Percentiles rank a stretch among this genome's conserved stretches.
These are phyloP conservation scores for Pachyseris speciosa DNA, from an alignment of 64 coral and sea anemone genomes.

Conservation along the genomic window DNA sequence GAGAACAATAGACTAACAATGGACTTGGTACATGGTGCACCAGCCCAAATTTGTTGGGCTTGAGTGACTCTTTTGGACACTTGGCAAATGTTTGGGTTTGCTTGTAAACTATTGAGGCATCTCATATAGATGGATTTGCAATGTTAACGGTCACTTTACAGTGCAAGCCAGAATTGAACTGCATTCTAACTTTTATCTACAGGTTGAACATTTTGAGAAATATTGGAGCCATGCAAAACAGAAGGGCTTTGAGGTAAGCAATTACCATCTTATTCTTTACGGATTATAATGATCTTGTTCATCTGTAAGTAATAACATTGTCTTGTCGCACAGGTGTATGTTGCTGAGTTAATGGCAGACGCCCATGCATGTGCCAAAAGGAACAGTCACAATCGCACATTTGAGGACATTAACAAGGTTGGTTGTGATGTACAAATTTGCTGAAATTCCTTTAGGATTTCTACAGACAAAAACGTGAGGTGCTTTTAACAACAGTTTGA, in stretches of 20 bases:
- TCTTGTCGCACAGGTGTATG: conserved; percentile 72
- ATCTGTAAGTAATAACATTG: neutral
- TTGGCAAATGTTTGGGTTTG: too few relatives aligned
- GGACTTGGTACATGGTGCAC: too few relatives aligned
- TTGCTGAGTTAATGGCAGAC: conserved; percentile 94
- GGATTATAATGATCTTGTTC: neutral
- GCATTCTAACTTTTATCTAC: neutral
- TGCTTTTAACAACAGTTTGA: too few relatives aligned
- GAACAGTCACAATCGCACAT: conserved; percentile 87
- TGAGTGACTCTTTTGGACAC: too few relatives aligned
- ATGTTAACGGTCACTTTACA: too few relatives aligned
- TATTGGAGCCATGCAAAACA: conserved; percentile 99
- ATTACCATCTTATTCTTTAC: neutral
- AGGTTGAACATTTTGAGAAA: conserved; percentile 95
- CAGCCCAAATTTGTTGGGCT: too few relatives aligned
- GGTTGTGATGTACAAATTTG: neutral
- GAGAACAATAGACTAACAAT: too few relatives aligned
- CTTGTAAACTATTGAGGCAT: too few relatives aligned
- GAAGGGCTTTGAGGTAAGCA: conserved; percentile 95
- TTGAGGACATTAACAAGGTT: conserved; percentile 98
- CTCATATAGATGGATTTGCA: neutral
- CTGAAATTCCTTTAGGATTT: neutral
- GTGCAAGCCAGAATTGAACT: neutral
- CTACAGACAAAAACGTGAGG: neutral
- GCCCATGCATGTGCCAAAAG: conserved; percentile 93